phyloP scores from a whole-genome alignment of 2,888 invertebrate genomes.

The Eulithis prunata region DNA sequence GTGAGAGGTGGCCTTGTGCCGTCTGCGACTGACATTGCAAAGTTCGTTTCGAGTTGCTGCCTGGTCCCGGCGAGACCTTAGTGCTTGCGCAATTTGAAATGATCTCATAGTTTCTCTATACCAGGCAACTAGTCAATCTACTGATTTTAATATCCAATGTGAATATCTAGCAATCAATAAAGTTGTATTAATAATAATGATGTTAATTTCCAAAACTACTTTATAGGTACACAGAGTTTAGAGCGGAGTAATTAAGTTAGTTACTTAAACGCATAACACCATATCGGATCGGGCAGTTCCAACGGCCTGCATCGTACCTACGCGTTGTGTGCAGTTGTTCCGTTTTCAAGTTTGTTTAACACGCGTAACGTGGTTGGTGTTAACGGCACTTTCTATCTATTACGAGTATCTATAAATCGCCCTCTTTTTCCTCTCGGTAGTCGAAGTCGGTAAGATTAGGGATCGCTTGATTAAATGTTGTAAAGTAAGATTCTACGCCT shows the following conservation, averaged over 20 bases:
- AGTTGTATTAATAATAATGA: background rate
- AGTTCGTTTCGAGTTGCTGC: conserved; percentile 66
- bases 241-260: background rate
- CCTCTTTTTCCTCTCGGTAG: conserved; percentile 67
- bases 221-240: background rate
- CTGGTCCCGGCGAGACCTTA: conserved; percentile 57
- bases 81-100: conserved; percentile 51
- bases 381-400: conserved; percentile 76
- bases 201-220: conserved; percentile 3
- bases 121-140: background rate
- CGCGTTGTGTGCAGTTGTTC: conserved; percentile 52
- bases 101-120: conserved; percentile 34
- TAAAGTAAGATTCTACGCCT: conserved; percentile 64
- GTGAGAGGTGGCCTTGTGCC: conserved; percentile 75
- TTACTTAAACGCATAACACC: background rate
- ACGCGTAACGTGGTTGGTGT: conserved; percentile 78
- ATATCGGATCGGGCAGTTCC: conserved; percentile 21
- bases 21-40: conserved; percentile 69
- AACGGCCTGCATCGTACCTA: conserved; percentile 24
- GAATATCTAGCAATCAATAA: background rate
- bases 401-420: conserved; percentile 66
- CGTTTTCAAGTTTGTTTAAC: conserved; percentile 64
- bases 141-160: conserved; percentile 7
- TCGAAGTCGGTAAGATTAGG: conserved; percentile 64
- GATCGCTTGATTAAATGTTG: conserved; percentile 64